Conservation (phyloP, 2,113 vertebrate genomes). For the Loxodonta africana region DNA sequence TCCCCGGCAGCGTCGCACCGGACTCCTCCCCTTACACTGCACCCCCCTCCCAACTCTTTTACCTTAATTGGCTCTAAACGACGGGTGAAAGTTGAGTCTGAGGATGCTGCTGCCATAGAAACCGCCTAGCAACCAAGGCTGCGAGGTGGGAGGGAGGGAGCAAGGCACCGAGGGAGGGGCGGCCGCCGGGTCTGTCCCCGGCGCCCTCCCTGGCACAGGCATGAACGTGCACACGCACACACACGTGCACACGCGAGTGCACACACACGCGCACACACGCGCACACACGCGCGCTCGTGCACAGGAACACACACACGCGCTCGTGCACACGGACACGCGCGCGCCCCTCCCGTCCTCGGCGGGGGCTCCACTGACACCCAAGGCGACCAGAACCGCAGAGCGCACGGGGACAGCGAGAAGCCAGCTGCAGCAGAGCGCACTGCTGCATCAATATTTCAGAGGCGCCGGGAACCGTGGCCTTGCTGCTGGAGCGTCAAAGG, state of each 20-base stretch:
- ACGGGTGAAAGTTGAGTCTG: slow-evolving; percentile 83
- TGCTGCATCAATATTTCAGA: neutral
- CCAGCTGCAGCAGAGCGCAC: neutral
- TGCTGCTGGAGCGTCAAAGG: too few relatives aligned
- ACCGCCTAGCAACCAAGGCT: slow-evolving; percentile 74
- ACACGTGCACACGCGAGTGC: fast-evolving
- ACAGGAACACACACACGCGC: too few relatives aligned
- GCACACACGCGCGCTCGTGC: neutral
- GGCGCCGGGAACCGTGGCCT: too few relatives aligned
- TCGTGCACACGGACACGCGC: too few relatives aligned
- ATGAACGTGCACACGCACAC: neutral
- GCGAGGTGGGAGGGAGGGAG: neutral
- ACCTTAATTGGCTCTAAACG: slow-evolving; percentile 75
- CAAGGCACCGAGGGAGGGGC: neutral
- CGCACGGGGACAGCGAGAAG: neutral
- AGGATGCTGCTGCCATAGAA: slow-evolving; percentile 86
- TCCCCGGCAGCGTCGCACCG: neutral
- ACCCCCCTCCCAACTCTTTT: slow-evolving; percentile 32
- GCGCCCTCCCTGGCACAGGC: neutral
- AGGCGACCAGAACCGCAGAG: fast-evolving
- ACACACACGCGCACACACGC: neutral
- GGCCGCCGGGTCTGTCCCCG: neutral
- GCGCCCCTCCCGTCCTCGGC: neutral
- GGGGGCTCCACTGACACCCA: neutral
- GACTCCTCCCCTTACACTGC: neutral